Evolutionary conservation across 2,797 vertebrate species (phyloP), one percentile per base, ranked within the genome.

Genomic region (Ceyx erithaca): DNA sequence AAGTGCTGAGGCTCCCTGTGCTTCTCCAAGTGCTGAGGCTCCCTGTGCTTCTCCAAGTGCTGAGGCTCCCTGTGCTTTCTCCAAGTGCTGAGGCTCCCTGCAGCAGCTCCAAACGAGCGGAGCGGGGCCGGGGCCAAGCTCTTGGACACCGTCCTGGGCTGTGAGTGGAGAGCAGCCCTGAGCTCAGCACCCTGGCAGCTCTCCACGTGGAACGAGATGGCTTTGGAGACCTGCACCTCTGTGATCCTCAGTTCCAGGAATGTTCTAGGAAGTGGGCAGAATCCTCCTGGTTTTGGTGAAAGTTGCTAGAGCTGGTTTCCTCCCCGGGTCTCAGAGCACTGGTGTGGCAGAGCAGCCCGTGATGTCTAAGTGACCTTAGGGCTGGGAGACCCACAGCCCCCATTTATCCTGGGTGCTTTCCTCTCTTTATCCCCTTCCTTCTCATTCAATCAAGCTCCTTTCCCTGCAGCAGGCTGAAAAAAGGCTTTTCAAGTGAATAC

Each of bases 231-330:
- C 89, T 41, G 82, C 91, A 85, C 93, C 93, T 89, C 91, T 11
- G 85, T 80, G 1, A 7, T 41, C 37, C 85, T 23, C 77, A 87
- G 41, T 96, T 96, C 95, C 94, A 95, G 95, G 94, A 95, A 95
- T 95, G 94, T 96, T 95, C 95, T 67, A 91, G 94, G 94, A 95
- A 96, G 92, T 68, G 86, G 81, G 86, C 92, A 94, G 93, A 82
- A 95, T 91, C 75, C 87, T 82, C 7, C 84, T n/a, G 84, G 3
- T 12, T 64, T 33, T 31, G 89, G 58, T 8, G 67, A 54, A 67
- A 46, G 77, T 58, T 12, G 80, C 62, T 90, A 20, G 64, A 75
- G 66, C 57, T 73, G 10, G 1, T 2, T 58, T 76, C 68, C 66
- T 67, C 85, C 69, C 69, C 57, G 68, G 16, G 20, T 10, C 66